phyloP scores from a whole-genome alignment of 2,797 vertebrate genomes.

The Pagetopsis macropterus region DNA sequence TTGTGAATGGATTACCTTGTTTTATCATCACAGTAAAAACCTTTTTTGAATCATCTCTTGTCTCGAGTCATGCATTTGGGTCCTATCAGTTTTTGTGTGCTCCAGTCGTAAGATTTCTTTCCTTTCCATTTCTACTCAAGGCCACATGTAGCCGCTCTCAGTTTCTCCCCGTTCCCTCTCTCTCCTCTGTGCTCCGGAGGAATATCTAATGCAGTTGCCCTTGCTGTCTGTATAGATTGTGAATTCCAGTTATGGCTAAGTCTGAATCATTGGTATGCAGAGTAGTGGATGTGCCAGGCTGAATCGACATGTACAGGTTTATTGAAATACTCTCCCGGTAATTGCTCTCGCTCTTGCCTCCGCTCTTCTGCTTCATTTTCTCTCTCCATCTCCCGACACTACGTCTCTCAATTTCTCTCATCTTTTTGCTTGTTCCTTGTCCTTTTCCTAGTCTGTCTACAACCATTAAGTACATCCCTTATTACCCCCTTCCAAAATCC shows the following conservation, averaged over 20 bases:
- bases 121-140: constrained; percentile 57
- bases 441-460: constrained; percentile 33
- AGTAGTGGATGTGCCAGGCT: constrained; percentile 60
- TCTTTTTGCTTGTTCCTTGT: constrained; percentile 44
- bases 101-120: neutral
- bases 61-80: no score
- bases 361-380: constrained; percentile 33
- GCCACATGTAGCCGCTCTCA: constrained; percentile 40
- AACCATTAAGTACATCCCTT: constrained; percentile 29
- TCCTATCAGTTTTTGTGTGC: no score
- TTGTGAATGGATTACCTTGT: no score
- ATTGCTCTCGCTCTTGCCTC: constrained; percentile 64
- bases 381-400: constrained; percentile 29
- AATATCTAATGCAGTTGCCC: constrained; percentile 64
- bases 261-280: constrained; percentile 78
- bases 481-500: constrained; percentile 26
- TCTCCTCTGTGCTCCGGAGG: constrained; percentile 37
- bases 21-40: no score
- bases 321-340: constrained; percentile 78
- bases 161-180: constrained; percentile 1
- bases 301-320: constrained; percentile 74
- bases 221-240: constrained; percentile 73
- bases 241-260: constrained; percentile 69
- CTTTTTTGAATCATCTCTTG: no score
- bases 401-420: constrained; percentile 46